These are phyloP conservation scores for Trialeurodes vaporariorum DNA, from an alignment of 1,140 invertebrate species.

Conservation along the genomic window DNA sequence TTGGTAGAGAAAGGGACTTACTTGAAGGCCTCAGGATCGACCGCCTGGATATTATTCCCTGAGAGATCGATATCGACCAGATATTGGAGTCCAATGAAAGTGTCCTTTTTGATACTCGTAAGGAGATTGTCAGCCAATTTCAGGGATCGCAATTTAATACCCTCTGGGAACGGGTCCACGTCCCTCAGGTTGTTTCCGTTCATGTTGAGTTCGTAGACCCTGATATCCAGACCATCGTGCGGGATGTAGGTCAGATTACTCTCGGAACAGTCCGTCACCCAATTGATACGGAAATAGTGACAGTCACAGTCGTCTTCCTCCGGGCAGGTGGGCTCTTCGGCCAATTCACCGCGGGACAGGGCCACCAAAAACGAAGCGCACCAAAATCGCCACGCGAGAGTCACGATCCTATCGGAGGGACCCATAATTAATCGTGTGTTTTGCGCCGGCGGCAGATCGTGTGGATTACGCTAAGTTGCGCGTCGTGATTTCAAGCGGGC, in stretches of 20 bases:
- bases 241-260: slow-evolving; percentile 58
- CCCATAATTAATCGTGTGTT: not conserved
- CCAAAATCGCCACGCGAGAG: not conserved
- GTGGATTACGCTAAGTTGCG: too few relatives aligned
- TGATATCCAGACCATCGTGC: slow-evolving; percentile 44
- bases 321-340: slow-evolving; percentile 46
- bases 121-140: slow-evolving; percentile 54
- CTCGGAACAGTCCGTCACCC: slow-evolving; percentile 63
- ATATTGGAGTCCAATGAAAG: slow-evolving; percentile 49
- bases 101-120: slow-evolving; percentile 43
- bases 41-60: slow-evolving; percentile 44
- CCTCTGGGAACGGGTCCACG: slow-evolving; percentile 44
- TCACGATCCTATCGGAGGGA: not conserved
- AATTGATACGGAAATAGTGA: slow-evolving; percentile 61
- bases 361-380: not conserved
- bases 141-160: slow-evolving; percentile 54
- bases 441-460: not conserved
- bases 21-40: slow-evolving; percentile 54
- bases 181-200: slow-evolving; percentile 52
- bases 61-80: slow-evolving; percentile 57
- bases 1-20: slow-evolving; percentile 43
- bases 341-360: slow-evolving; percentile 9
- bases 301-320: slow-evolving; percentile 54
- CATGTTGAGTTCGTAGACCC: slow-evolving; percentile 56
- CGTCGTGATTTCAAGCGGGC: not conserved